These are phyloP conservation scores for Temnothorax longispinosus DNA, from an alignment of 1,140 invertebrate species.

Conservation along the genomic window DNA sequence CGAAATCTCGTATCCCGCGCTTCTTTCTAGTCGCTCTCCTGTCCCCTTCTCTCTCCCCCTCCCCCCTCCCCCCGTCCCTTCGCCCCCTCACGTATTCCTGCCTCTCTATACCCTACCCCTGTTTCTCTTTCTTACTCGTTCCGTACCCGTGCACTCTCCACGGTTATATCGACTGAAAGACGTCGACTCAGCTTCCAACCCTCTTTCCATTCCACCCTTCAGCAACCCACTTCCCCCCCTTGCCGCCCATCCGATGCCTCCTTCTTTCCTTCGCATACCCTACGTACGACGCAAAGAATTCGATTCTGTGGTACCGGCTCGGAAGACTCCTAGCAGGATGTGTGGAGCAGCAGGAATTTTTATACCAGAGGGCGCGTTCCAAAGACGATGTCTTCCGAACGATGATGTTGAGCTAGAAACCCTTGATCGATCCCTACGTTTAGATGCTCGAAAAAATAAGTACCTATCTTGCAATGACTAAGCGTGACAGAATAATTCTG, in stretches of 20 bases:
- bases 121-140: constrained; percentile 55
- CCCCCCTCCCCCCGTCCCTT: background rate
- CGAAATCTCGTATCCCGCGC: constrained; percentile 71
- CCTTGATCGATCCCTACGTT: constrained; percentile 33
- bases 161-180: constrained; percentile 78
- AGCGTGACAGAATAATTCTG: background rate
- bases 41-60: background rate
- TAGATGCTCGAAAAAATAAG: background rate
- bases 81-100: constrained; percentile 35
- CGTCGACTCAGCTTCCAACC: constrained; percentile 83
- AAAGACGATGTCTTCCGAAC: constrained; percentile 48
- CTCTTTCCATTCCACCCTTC: constrained; percentile 75
- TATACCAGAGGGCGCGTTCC: constrained; percentile 62
- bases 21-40: constrained; percentile 44
- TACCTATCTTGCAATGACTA: background rate
- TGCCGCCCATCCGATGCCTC: constrained; percentile 3
- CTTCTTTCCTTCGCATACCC: constrained; percentile 43
- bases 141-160: constrained; percentile 54
- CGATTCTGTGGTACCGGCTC: constrained; percentile 75
- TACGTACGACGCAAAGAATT: constrained; percentile 75
- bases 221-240: constrained; percentile 48
- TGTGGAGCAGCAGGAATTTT: constrained; percentile 65
- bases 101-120: constrained; percentile 50
- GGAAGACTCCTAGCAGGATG: constrained; percentile 63
- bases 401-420: constrained; percentile 51